Conservation (phyloP, 2,797 vertebrate genomes). For the Amblyraja radiata region DNA sequence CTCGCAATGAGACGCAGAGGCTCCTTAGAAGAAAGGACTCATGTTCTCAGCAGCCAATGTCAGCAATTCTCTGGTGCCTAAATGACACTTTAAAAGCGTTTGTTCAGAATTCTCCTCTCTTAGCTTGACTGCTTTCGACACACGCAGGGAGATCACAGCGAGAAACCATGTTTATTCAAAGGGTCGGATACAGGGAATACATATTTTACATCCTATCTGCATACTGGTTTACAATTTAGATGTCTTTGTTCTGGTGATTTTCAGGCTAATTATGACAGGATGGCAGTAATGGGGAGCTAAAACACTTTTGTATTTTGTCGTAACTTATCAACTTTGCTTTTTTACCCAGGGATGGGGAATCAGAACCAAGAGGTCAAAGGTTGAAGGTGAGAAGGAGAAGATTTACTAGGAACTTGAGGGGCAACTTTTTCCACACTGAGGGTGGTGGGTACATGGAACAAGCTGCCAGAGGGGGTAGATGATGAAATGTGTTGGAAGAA, state of each 20-base stretch:
- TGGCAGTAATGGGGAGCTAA: background rate
- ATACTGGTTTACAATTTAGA: background rate
- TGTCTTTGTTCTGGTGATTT: background rate
- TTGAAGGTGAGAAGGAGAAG: too few species aligned
- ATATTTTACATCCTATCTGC: background rate
- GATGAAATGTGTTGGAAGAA: too few species aligned
- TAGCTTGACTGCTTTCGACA: background rate
- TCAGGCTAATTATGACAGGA: background rate
- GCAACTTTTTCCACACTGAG: too few species aligned
- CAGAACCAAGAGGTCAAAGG: too few species aligned
- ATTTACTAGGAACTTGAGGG: too few species aligned
- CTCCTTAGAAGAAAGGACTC: background rate
- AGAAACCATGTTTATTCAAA: constrained; percentile 7
- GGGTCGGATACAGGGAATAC: background rate
- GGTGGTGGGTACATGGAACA: too few species aligned
- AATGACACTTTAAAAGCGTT: background rate
- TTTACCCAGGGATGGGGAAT: too few species aligned
- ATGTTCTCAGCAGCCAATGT: background rate
- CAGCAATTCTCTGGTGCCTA: background rate
- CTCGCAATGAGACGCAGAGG: background rate
- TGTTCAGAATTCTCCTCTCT: background rate
- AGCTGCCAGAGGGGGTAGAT: too few species aligned
- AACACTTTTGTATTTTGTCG: background rate
- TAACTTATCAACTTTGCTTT: background rate
- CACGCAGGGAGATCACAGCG: background rate